Percentiles rank a stretch among this genome's conserved stretches.
These are phyloP conservation scores for Bolborhynchus lineola DNA, from an alignment of 2,113 vertebrate genomes.

Conservation along the genomic window DNA sequence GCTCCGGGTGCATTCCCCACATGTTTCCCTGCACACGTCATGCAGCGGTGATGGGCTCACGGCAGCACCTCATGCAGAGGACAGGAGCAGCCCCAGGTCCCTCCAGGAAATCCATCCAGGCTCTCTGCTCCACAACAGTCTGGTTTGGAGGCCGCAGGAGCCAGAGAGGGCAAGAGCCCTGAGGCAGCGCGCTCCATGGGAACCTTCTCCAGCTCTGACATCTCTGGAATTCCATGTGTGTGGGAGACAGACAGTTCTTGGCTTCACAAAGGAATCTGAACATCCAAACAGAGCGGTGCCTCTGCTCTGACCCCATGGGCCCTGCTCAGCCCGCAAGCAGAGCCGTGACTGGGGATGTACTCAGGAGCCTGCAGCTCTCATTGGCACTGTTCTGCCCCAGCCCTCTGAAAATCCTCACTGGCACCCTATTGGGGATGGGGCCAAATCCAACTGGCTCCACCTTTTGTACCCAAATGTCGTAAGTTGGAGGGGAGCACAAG, in stretches of 20 bases:
- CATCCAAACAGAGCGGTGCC: constrained; percentile 2
- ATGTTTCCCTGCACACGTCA: background rate
- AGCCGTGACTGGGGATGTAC: accelerated
- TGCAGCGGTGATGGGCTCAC: background rate
- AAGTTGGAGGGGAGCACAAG: accelerated
- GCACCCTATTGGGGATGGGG: background rate
- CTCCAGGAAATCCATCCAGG: accelerated
- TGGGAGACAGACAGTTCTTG: background rate
- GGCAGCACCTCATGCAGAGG: background rate
- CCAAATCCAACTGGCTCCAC: background rate
- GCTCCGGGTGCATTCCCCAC: background rate
- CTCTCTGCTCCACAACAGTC: background rate
- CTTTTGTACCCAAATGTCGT: background rate
- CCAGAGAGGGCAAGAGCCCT: background rate
- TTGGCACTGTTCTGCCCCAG: too few species aligned
- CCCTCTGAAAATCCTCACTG: background rate
- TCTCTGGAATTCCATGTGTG: constrained; percentile 21
- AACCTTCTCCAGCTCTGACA: background rate
- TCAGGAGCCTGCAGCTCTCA: background rate
- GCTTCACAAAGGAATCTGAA: constrained; percentile 19
- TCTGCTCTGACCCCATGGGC: background rate
- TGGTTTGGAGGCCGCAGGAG: accelerated
- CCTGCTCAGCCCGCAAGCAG: background rate
- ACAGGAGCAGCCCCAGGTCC: background rate
- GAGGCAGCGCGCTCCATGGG: background rate